phyloP scores from a whole-genome alignment of 2,113 vertebrate species.

The Fulmarus glacialis region DNA sequence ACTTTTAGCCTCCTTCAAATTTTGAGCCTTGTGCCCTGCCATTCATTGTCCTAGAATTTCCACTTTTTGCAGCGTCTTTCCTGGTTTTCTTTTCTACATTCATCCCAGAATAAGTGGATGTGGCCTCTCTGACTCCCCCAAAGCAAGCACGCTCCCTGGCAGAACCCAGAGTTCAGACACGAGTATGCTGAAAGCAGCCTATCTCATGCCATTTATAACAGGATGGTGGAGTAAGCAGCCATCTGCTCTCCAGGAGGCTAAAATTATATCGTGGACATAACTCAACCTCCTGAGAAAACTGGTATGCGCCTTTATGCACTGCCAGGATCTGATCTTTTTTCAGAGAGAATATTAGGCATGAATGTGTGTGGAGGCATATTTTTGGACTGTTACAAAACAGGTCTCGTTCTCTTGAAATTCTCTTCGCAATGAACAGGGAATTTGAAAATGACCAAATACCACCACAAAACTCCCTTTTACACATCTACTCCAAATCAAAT shows the following conservation, averaged over 20 bases:
- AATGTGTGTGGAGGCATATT: neutral
- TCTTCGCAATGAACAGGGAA: neutral
- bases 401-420: neutral
- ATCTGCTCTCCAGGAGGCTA: conserved; percentile 17
- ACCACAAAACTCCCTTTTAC: neutral
- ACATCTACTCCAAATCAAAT: neutral
- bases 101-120: neutral
- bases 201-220: conserved; percentile 8
- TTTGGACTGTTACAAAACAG: neutral
- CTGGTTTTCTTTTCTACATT: neutral
- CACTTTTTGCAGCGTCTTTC: neutral
- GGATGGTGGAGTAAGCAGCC: neutral
- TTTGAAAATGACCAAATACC: neutral
- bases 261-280: conserved; percentile 10
- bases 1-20: neutral
- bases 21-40: neutral
- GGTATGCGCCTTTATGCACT: neutral
- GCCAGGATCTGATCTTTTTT: neutral
- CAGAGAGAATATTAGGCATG: neutral
- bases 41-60: neutral
- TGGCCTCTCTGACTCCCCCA: neutral
- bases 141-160: neutral
- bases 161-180: neutral
- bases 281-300: neutral
- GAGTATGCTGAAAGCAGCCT: neutral